Base-by-base conservation (phyloP, 2,888 invertebrate species). In the Drosophila nr. perissopoda region DNA sequence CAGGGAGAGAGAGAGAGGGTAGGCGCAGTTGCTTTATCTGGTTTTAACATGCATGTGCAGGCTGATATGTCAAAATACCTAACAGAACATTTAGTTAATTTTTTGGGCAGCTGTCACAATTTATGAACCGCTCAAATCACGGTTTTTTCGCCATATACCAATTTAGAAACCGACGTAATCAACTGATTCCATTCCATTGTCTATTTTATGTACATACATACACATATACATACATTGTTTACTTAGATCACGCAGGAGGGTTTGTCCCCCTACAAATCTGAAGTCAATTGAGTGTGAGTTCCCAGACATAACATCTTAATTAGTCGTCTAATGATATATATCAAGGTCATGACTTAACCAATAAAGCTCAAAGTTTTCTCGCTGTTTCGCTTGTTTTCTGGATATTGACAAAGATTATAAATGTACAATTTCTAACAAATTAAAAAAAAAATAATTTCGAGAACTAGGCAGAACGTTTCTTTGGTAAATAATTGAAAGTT, bases 61-160 rank as follows among this genome's bases (percentile, higher is more conserved):
- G 51, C 77, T 78, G 77, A 78, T 78, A 62, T 51, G 48, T 65
- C 70, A 75, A 21, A 48, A 34, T 54, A 25, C 27, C 33, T 34
- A 56, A 51, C 18, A 7, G 18, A 38, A 11, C 18, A 56, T 27
- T 38, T 18, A 38, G 34, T 42, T 60, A 25, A 49, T 40, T 56
- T 56, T 49, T 72, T 48, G 53, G 62, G 46, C 57, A 66, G 79
- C 70, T 79, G 79, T 68, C 78, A 64, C 42, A 52, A n/a, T 71
- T 78, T 78, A 79, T 78, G 80, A 65, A 75, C 75, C 61, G 65
- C 29, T 68, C 57, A 58, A 68, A 75, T 62, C 78, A 79, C 71
- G 78, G 71, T 68, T 29, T 42, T 34, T 49, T 48, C 42, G 42
- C 33, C 67, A 48, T 66, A 67, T 51, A 62, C 60, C 58, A 75